Evolutionary conservation across 2,888 invertebrate species (phyloP).

Genomic region (Mythimna albipuncta): DNA sequence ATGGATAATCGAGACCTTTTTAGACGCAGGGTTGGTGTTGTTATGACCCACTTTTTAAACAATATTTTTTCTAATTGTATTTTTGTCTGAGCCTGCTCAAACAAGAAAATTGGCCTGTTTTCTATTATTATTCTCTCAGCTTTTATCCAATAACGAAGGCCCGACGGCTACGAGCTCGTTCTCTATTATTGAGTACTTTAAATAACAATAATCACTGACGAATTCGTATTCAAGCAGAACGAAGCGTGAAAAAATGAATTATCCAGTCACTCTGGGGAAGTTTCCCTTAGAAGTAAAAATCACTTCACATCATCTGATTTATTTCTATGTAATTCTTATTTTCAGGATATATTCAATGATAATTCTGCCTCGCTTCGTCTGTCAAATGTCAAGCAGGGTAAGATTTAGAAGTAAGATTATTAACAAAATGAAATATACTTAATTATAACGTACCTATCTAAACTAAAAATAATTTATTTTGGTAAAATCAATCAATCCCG

Average conservation of each 20-base stretch:
- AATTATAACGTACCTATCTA: not conserved
- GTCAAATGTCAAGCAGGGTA: constrained; percentile 45
- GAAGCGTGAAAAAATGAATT: too few species aligned
- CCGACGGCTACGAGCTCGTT: too few species aligned
- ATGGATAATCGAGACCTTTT: not conserved
- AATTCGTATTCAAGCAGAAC: not conserved
- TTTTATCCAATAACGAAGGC: too few species aligned
- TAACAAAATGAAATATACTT: not conserved
- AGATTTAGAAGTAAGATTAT: not conserved
- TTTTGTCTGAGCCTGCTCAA: not conserved
- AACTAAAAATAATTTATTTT: not conserved
- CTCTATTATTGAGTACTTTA: too few species aligned
- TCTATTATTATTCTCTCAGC: not conserved
- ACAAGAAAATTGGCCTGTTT: not conserved
- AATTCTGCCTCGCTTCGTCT: constrained; percentile 7
- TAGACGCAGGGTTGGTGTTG: not conserved
- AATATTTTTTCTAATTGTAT: not conserved
- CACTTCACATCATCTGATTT: not conserved
- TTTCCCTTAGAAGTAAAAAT: not conserved
- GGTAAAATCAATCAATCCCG: not conserved
- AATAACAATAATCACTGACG: not conserved
- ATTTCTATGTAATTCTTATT: constrained; percentile 7
- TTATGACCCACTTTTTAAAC: not conserved
- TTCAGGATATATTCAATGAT: constrained; percentile 38
- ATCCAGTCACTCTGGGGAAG: not conserved